Percentiles rank a stretch among this genome's conserved stretches.
phyloP scores from a whole-genome alignment of 2,888 invertebrate genomes.

The Cremastinae sp. region DNA sequence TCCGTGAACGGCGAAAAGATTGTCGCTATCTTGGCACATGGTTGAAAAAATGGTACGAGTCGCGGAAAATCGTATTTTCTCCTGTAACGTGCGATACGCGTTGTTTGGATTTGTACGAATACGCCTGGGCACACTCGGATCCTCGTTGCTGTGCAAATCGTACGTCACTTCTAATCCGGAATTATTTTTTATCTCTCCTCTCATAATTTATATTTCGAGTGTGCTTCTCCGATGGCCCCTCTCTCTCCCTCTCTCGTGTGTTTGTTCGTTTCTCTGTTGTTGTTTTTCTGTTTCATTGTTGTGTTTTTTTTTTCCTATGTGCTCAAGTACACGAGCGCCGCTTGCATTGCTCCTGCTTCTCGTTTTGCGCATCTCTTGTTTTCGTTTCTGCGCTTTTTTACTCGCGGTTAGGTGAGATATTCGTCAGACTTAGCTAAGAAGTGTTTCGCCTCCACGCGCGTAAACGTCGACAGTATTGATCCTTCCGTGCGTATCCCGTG shows the following conservation, averaged over 20 bases:
- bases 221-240: not conserved
- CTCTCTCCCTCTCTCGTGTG: not conserved
- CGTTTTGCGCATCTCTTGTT: too few species aligned
- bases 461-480: constrained; percentile 74
- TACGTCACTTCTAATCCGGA: not conserved
- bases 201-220: constrained; percentile 21
- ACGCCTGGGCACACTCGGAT: not conserved
- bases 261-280: not conserved
- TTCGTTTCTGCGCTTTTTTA: not conserved
- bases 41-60: constrained; percentile 27
- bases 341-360: not conserved
- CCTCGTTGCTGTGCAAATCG: not conserved
- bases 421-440: constrained; percentile 76
- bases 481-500: constrained; percentile 77
- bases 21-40: constrained; percentile 22
- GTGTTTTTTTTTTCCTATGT: not conserved
- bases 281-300: constrained; percentile 12
- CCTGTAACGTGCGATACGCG: not conserved
- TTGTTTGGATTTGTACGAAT: not conserved
- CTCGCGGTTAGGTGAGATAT: constrained; percentile 73
- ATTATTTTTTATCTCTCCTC: not conserved
- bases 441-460: constrained; percentile 75
- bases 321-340: constrained; percentile 10
- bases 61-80: not conserved
- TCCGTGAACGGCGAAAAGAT: constrained; percentile 32